These are phyloP conservation scores for Hycleus phaleratus DNA, from an alignment of 1,140 invertebrate species.

Conservation along the genomic window DNA sequence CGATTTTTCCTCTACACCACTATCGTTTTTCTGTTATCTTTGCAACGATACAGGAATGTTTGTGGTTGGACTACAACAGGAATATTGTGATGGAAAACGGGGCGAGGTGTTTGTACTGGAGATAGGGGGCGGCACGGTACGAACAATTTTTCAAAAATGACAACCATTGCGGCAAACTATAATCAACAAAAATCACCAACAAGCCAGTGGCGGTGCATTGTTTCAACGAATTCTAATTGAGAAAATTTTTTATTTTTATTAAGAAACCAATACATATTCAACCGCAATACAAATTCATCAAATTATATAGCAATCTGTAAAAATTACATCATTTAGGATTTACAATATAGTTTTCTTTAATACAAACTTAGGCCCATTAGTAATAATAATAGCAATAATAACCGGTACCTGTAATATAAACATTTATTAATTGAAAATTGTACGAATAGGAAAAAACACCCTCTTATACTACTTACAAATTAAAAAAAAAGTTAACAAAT, in stretches of 20 bases:
- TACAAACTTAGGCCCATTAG: background rate
- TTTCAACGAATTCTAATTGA: too few relatives aligned
- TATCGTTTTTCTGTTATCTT: too few relatives aligned
- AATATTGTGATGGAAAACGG: too few relatives aligned
- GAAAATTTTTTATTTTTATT: slow-evolving; percentile 11
- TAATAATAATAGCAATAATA: slow-evolving; percentile 1
- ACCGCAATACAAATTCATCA: slow-evolving; percentile 17
- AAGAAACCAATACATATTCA: slow-evolving; percentile 18
- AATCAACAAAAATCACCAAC: too few relatives aligned
- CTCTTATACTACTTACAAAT: background rate
- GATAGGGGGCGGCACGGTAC: too few relatives aligned
- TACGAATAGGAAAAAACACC: background rate
- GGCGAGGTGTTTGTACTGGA: too few relatives aligned
- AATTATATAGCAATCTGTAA: slow-evolving; percentile 14
- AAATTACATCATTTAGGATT: slow-evolving; percentile 7
- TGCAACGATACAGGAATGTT: too few relatives aligned
- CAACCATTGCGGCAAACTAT: too few relatives aligned
- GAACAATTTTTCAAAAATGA: too few relatives aligned
- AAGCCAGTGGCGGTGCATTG: too few relatives aligned
- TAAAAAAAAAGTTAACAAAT: slow-evolving; percentile 3
- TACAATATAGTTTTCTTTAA: slow-evolving; percentile 1
- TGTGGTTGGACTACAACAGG: too few relatives aligned
- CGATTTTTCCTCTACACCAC: too few relatives aligned
- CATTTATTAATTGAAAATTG: background rate
- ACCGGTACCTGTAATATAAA: background rate